Conservation (phyloP, 2,888 invertebrate species). For the Tipula lateralis region DNA sequence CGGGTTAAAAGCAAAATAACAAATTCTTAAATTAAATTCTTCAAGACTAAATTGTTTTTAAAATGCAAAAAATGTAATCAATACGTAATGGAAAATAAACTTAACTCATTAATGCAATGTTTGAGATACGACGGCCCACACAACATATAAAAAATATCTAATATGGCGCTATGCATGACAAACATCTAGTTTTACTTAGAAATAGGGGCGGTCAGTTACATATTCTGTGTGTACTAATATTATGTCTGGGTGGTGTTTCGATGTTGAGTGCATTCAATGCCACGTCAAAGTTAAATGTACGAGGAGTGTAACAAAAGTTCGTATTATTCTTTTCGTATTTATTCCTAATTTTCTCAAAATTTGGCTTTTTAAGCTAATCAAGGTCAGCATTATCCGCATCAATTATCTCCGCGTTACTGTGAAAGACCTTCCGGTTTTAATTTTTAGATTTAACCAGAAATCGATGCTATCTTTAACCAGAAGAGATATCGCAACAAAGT, state of each 20-base stretch:
- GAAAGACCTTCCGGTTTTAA: no score
- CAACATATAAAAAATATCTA: background rate
- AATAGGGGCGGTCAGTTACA: background rate
- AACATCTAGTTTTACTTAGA: background rate
- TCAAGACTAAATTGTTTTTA: background rate
- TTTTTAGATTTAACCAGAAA: no score
- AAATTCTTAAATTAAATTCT: background rate
- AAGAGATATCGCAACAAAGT: no score
- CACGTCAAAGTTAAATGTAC: no score
- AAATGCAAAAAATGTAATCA: background rate
- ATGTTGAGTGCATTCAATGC: no score
- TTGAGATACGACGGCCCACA: background rate
- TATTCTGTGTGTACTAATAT: background rate
- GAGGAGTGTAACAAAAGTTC: no score
- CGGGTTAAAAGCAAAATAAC: background rate
- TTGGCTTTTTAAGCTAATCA: no score
- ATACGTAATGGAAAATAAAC: background rate
- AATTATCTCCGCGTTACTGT: no score
- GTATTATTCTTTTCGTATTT: no score
- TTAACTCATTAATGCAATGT: background rate
- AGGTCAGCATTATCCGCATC: no score
- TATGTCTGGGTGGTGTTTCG: background rate
- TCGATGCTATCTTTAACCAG: no score
- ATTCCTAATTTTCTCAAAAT: no score
- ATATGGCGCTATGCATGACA: background rate